Evolutionary conservation across 2,888 invertebrate species (phyloP), one percentile per base, ranked within the genome.

Genomic region (Mesoligia furuncula): DNA sequence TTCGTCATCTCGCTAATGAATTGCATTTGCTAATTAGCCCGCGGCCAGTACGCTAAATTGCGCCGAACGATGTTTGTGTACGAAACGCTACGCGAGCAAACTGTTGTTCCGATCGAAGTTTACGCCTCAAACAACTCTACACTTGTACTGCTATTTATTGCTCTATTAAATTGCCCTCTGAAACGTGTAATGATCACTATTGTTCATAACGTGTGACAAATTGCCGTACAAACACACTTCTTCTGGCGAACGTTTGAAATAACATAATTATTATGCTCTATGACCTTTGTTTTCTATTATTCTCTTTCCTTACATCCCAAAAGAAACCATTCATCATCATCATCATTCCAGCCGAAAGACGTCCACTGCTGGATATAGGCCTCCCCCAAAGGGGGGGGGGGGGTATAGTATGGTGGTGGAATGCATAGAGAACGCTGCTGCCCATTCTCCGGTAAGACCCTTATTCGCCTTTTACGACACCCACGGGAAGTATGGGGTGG

Each of bases 121-220:
- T 70, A 74, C 68, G 68, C 71, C 57, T 73, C 70, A 51, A 77
- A 84, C 81, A 83, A 31, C 65, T 36, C 57, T 67, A 84, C 83
- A 72, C 59, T 65, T 45, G 80, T 80, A 74, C 65, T 36, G 67
- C n/a, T 68, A 78, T 84, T 81, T 84, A 84, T 54, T 84, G 81
- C 81, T 73, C 77, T 70, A 84, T 84, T 81, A 84, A 77, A 84
- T 72, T 75, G 27, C 81, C 69, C 42, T 80, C 69, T 66, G 54
- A 81, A 84, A 73, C 54, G 70, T 78, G 45, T 81, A 81, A 81
- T 75, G 75, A 78, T 73, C 75, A 75, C 51, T 59, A 72, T 70
- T 67, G 84, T 79, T 81, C 62, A 75, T 75, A 73, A 78, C 61
- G 67, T 73, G 75, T 78, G 84, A 84, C 81, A 65, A 84, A 84